Evolutionary conservation across 2,888 invertebrate genomes (phyloP).

Genomic region (Phyto melanocephala): DNA sequence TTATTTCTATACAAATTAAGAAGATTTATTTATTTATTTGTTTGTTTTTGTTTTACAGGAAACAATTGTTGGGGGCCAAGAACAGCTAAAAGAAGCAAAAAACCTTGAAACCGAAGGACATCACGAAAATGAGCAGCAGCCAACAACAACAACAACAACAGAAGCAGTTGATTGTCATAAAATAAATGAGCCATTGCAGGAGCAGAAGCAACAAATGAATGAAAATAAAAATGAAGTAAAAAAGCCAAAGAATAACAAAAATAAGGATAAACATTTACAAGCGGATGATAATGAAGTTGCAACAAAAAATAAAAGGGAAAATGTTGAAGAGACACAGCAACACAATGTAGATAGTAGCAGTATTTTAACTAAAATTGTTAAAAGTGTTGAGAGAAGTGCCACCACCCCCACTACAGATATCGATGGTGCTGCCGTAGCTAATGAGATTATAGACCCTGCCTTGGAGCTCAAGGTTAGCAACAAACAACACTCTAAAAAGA

Average conservation of each 20-base stretch:
- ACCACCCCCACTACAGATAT: neutral
- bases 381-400: neutral
- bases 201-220: constrained; percentile 57
- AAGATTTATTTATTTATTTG: constrained; percentile 16
- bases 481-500: constrained; percentile 10
- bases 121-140: constrained; percentile 49
- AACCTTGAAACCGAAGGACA: constrained; percentile 54
- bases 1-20: constrained; percentile 4
- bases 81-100: neutral
- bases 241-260: constrained; percentile 20
- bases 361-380: neutral
- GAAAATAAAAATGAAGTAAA: constrained; percentile 24
- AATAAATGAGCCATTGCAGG: constrained; percentile 39
- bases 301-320: neutral
- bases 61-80: constrained; percentile 13
- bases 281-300: constrained; percentile 3
- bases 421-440: neutral
- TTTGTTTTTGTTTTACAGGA: constrained; percentile 20
- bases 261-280: constrained; percentile 23
- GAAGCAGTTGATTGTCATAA: constrained; percentile 6
- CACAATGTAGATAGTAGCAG: neutral
- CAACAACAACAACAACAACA: constrained; percentile 23
- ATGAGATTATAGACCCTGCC: constrained; percentile 18
- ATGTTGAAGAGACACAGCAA: neutral
- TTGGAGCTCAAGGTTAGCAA: constrained; percentile 61